Evolutionary conservation across 2,888 invertebrate species (phyloP).

Genomic region (Sipha maydis): DNA sequence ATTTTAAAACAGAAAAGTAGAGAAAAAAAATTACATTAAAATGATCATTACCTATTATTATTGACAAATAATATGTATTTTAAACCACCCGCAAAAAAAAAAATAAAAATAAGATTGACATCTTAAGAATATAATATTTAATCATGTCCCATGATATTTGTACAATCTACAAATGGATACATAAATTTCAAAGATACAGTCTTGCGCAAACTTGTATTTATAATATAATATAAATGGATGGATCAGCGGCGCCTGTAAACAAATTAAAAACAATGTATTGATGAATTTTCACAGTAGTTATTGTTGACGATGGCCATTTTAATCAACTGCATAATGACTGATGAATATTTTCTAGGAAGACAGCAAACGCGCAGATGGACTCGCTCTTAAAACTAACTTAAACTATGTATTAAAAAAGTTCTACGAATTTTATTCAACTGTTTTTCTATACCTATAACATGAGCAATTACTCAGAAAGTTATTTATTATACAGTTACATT

Average conservation of each 20-base stretch:
- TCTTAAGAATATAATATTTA: conserved; percentile 48
- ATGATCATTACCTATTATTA: conserved; percentile 27
- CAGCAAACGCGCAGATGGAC: conserved; percentile 49
- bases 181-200: conserved; percentile 58
- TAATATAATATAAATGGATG: conserved; percentile 58
- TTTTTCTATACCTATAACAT: background rate
- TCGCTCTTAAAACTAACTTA: conserved; percentile 41
- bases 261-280: conserved; percentile 60
- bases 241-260: conserved; percentile 62
- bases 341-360: conserved; percentile 48
- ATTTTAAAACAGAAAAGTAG: conserved; percentile 46
- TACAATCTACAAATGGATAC: conserved; percentile 57
- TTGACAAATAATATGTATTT: conserved; percentile 36
- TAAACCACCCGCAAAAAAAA: conserved; percentile 50
- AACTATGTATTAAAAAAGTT: background rate
- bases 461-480: background rate
- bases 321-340: conserved; percentile 51
- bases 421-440: background rate
- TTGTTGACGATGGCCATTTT: conserved; percentile 53
- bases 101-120: conserved; percentile 45
- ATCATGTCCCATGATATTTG: conserved; percentile 44
- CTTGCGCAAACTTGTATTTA: conserved; percentile 61
- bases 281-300: conserved; percentile 60
- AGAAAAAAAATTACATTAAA: conserved; percentile 48
- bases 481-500: background rate